These are phyloP conservation scores for Odontophorus gujanensis DNA, from an alignment of 2,113 vertebrate genomes.

Conservation along the genomic window DNA sequence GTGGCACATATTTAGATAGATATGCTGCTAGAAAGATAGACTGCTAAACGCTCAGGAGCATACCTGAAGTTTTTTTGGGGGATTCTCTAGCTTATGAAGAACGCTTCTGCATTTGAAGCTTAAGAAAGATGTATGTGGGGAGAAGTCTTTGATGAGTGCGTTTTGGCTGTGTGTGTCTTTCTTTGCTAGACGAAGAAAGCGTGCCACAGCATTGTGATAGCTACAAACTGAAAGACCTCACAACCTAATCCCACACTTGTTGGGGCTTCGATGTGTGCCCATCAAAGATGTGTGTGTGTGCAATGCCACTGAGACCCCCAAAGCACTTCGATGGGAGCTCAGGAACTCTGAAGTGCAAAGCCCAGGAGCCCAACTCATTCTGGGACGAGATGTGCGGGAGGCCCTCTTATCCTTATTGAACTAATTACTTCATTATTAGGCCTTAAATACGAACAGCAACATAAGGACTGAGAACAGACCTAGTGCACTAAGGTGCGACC, in stretches of 20 bases:
- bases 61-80: neutral
- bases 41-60: neutral
- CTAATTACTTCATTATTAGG: neutral
- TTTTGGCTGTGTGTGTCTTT: neutral
- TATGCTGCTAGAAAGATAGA: neutral
- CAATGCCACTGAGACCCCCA: fast-evolving
- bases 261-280: fast-evolving
- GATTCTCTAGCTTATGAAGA: neutral
- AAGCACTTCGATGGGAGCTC: fast-evolving
- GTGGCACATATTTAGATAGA: neutral
- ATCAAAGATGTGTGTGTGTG: fast-evolving
- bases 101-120: neutral
- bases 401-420: fast-evolving
- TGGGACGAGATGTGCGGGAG: no score
- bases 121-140: neutral
- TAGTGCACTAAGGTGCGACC: fast-evolving
- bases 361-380: neutral
- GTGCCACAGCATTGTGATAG: fast-evolving
- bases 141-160: neutral
- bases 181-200: neutral
- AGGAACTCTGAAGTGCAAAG: fast-evolving
- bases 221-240: fast-evolving
- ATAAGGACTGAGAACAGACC: fast-evolving
- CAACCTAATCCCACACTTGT: neutral
- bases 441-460: neutral